phyloP scores from a whole-genome alignment of 2,888 invertebrate species.

The Diarsia mendica region DNA sequence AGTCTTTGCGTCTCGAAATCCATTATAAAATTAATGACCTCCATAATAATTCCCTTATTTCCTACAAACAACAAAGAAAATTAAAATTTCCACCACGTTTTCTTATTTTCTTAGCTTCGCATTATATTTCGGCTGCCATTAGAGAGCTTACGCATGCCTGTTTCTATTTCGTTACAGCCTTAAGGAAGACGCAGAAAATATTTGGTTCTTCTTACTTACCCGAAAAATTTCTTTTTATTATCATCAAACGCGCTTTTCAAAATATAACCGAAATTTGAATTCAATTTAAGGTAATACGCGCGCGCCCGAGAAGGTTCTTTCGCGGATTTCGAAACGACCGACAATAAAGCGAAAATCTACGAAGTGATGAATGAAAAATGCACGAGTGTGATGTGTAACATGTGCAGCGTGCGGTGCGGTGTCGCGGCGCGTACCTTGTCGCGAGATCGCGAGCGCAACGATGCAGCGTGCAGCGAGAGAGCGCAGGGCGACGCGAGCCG shows the following conservation, averaged over 20 bases:
- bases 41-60: conserved; percentile 30
- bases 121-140: conserved; percentile 67
- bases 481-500: conserved; percentile 85
- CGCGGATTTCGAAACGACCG: conserved; percentile 61
- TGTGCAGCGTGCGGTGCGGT: conserved; percentile 73
- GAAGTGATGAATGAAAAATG: conserved; percentile 82
- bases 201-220: conserved; percentile 62
- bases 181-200: conserved; percentile 48
- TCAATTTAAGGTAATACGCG: conserved; percentile 59
- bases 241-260: conserved; percentile 47
- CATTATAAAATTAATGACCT: conserved; percentile 64
- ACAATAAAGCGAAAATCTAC: conserved; percentile 69
- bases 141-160: conserved; percentile 69
- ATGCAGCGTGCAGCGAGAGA: conserved; percentile 80
- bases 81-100: conserved; percentile 39
- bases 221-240: conserved; percentile 40
- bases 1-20: conserved; percentile 71
- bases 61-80: conserved; percentile 33
- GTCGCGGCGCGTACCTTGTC: conserved; percentile 78
- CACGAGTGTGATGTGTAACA: conserved; percentile 72
- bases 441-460: conserved; percentile 81
- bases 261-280: conserved; percentile 57
- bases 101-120: conserved; percentile 43
- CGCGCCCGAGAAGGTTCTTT: conserved; percentile 51
- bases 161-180: conserved; percentile 60